A percentile compares a stretch with the other conserved stretches of the same genome.
These are phyloP conservation scores for Psophia crepitans DNA, from an alignment of 2,113 vertebrate genomes.

Conservation along the genomic window DNA sequence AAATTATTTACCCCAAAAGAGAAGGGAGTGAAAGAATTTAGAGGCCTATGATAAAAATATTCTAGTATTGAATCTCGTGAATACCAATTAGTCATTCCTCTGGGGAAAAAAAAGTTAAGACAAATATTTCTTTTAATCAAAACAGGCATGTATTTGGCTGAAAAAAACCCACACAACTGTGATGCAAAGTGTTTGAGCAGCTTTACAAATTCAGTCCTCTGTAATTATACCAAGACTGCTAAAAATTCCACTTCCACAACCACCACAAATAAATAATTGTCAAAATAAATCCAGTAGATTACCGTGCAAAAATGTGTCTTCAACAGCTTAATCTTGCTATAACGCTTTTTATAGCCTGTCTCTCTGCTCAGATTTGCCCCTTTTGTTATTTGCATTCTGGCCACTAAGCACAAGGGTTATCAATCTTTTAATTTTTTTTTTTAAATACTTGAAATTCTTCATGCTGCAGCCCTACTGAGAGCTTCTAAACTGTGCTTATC, in stretches of 20 bases:
- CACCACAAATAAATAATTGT: not conserved
- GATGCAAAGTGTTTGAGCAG: constrained; percentile 10
- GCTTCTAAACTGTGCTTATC: not conserved
- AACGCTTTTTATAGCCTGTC: not conserved
- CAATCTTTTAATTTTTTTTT: not conserved
- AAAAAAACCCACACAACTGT: not conserved
- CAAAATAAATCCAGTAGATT: constrained; percentile 22
- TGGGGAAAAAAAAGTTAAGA: not conserved
- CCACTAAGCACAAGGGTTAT: not conserved
- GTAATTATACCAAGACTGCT: not conserved
- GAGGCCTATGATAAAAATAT: constrained; percentile 22
- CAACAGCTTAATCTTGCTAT: not conserved
- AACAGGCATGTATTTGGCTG: not conserved
- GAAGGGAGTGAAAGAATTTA: constrained; percentile 2
- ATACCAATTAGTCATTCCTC: not conserved
- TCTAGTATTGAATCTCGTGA: not conserved
- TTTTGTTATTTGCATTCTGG: constrained; percentile 10
- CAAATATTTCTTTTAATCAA: constrained; percentile 1
- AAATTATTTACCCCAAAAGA: constrained; percentile 34
- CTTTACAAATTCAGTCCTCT: not conserved
- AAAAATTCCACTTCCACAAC: constrained; percentile 11
- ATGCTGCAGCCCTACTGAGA: not conserved
- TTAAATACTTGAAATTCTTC: not conserved
- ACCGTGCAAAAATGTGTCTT: not conserved
- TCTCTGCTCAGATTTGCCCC: not conserved